Evolutionary conservation across 2,888 invertebrate genomes (phyloP).

Genomic region (Scaptomyza flava): DNA sequence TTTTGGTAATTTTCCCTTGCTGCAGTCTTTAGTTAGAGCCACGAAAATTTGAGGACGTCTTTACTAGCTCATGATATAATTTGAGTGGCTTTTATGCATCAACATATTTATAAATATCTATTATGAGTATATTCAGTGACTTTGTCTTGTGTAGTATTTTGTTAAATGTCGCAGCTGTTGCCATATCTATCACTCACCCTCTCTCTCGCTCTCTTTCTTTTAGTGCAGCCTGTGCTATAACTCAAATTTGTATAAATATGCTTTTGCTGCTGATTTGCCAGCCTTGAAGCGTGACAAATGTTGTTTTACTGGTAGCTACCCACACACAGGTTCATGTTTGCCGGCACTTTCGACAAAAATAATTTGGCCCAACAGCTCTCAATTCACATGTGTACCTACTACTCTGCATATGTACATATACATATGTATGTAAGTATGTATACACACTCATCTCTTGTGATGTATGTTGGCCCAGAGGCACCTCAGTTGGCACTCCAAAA

Average conservation of each 20-base stretch:
- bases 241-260: constrained; percentile 66
- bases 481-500: constrained; percentile 48
- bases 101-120: constrained; percentile 32
- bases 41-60: constrained; percentile 2
- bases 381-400: constrained; percentile 25
- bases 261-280: constrained; percentile 64
- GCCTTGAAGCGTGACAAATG: constrained; percentile 73
- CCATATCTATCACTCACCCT: constrained; percentile 5
- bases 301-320: constrained; percentile 51
- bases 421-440: not conserved
- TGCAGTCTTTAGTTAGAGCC: constrained; percentile 6
- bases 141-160: constrained; percentile 41
- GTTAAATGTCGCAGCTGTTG: constrained; percentile 60
- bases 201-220: not conserved
- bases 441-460: not conserved
- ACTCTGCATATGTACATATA: not conserved
- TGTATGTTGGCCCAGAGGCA: constrained; percentile 44
- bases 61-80: constrained; percentile 39
- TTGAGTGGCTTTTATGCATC: constrained; percentile 34
- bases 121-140: constrained; percentile 29
- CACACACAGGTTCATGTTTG: constrained; percentile 19
- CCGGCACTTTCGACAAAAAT: constrained; percentile 67
- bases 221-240: constrained; percentile 48
- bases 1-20: constrained; percentile 10
- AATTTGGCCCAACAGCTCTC: constrained; percentile 64